Conservation (phyloP, 2,113 vertebrate species). For the Poecilia latipinna region DNA sequence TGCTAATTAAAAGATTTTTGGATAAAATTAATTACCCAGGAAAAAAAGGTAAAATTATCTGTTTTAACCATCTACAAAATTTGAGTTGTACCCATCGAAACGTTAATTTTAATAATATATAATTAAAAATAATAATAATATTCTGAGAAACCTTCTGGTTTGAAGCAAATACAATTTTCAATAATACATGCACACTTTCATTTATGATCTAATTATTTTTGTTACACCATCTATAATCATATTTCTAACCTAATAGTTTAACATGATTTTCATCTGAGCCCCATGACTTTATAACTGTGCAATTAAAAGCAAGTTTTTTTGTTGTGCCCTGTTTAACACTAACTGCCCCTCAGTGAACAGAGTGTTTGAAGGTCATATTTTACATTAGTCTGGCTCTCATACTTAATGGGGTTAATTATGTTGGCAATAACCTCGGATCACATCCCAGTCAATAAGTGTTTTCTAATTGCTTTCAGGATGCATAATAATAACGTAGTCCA, state of each 20-base stretch:
- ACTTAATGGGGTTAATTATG: slow-evolving; percentile 72
- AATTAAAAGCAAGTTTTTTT: slow-evolving; percentile 10
- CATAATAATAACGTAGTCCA: slow-evolving; percentile 63
- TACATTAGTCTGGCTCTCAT: slow-evolving; percentile 51
- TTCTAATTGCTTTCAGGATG: slow-evolving; percentile 72
- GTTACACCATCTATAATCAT: not conserved
- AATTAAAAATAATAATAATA: too few relatives aligned
- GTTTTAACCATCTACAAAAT: not conserved
- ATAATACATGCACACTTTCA: too few relatives aligned
- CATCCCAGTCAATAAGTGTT: slow-evolving; percentile 67
- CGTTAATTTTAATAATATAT: not conserved
- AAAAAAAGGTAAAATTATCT: not conserved
- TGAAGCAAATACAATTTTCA: too few relatives aligned
- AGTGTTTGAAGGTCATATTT: slow-evolving; percentile 64
- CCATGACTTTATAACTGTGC: not conserved
- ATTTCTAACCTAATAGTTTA: not conserved
- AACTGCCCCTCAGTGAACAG: slow-evolving; percentile 32
- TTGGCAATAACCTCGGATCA: slow-evolving; percentile 62
- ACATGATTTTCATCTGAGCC: not conserved
- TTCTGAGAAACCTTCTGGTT: too few relatives aligned
- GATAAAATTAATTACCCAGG: not conserved
- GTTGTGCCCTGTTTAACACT: slow-evolving; percentile 12
- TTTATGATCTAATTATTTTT: not conserved
- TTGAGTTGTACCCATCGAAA: not conserved
- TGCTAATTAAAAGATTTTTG: too few relatives aligned